Base-by-base conservation (phyloP, 2,797 vertebrate species). In the Urosaurus nigricauda region DNA sequence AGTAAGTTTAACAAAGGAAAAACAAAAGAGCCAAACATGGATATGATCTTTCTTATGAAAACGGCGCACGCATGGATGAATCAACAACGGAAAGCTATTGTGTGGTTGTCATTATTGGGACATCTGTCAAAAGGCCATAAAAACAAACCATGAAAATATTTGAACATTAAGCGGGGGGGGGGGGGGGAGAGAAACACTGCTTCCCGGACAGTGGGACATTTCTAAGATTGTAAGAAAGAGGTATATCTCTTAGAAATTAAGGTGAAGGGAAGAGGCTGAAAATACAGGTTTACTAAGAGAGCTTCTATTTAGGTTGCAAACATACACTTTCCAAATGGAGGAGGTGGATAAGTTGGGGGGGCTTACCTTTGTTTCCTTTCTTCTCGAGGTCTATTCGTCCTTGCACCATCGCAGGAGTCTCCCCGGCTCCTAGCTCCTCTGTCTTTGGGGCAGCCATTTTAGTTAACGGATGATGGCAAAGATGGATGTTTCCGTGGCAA, bases 401-500 rank as follows among this genome's bases (percentile, higher is more conserved):
- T 1, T 16, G 88, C 56, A 13, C n/a, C 68, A 53, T 32, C 0
- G 21, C 26, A 4, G 56, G 83, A 2, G 35, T 85, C 79, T 89
- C 88, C 13, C 84, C 84, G 1, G n/a, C 71, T 2, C 79, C 88
- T 3, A 40, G 7, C n/a, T 89, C 88, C 37, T 47, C 58, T 24
- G 13, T 26, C 58, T 73, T 6, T 26, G 60, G 17, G 26, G 87
- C 51, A 3, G 82, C 87, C 87, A 88, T 88, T 37, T 88, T 88
- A 74, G 29, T 7, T 53, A 37, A 14, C 65, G n/a, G n/a, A n/a
- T 8, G 32, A 8, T 5, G 43, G 58, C 43, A 37, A 24, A 9
- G 60, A 43, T 14, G 56, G 83, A 13, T 0, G 83, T 89, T 82
- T 51, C 84, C 79, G 12, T 35, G 79, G 88, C 88, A 86, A 89